Percentiles rank a stretch among this genome's conserved stretches.
phyloP scores from a whole-genome alignment of 2,797 vertebrate species.

The Vespertilio murinus region DNA sequence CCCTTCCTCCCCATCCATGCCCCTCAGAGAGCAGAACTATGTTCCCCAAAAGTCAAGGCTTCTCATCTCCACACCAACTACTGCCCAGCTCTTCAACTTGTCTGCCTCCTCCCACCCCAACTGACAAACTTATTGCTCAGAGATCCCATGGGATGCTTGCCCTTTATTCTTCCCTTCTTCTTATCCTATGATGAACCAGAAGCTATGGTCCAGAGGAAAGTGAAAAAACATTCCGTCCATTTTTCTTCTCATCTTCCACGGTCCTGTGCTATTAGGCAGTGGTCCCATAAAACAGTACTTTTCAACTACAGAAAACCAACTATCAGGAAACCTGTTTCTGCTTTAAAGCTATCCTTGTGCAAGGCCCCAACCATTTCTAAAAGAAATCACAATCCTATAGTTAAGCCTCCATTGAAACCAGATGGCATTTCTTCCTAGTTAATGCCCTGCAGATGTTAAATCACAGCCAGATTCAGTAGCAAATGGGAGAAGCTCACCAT shows the following conservation, averaged over 20 bases:
- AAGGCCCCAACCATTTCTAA: slow-evolving; percentile 1
- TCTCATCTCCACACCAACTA: not conserved
- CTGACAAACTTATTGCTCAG: not conserved
- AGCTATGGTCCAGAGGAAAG: not conserved
- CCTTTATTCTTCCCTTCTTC: not conserved
- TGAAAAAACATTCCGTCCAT: not conserved
- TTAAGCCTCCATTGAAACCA: not conserved
- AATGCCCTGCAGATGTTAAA: not conserved
- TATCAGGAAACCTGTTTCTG: slow-evolving; percentile 29
- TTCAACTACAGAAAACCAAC: slow-evolving; percentile 22
- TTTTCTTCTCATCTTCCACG: slow-evolving; percentile 24
- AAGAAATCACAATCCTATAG: slow-evolving; percentile 1
- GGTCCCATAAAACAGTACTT: not conserved
- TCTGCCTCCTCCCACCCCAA: not conserved
- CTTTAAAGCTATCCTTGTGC: not conserved
- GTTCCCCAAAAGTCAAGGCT: not conserved
- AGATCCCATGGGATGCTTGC: not conserved
- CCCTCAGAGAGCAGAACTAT: not conserved
- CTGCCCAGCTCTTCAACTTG: not conserved
- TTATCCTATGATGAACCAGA: not conserved
- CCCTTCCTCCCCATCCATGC: not conserved
- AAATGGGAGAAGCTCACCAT: not conserved
- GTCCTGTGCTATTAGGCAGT: not conserved
- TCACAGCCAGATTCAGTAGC: not conserved
- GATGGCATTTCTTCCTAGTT: slow-evolving; percentile 29